Conservation (phyloP, 2,888 invertebrate genomes). For the Volucella bombylans region DNA sequence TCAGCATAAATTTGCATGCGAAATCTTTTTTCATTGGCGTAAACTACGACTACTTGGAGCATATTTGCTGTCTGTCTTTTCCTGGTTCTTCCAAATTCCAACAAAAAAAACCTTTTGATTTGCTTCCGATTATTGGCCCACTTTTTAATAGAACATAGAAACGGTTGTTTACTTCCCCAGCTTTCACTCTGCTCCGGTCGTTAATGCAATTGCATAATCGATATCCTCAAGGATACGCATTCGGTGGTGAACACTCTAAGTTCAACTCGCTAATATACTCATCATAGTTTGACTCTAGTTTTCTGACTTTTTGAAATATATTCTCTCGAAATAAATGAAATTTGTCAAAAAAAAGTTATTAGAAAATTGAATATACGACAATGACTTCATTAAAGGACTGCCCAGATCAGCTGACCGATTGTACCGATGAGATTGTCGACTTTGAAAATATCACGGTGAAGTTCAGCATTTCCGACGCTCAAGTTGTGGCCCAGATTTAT, state of each 20-base stretch:
- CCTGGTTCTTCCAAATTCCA: no score
- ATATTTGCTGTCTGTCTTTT: neutral
- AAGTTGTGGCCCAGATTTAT: constrained; percentile 81
- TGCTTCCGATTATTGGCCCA: constrained; percentile 1
- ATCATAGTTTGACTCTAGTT: neutral
- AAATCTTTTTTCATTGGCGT: neutral
- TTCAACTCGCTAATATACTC: neutral
- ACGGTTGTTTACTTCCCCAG: constrained; percentile 52
- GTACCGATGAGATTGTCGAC: constrained; percentile 75
- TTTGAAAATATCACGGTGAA: constrained; percentile 81
- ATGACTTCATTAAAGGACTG: constrained; percentile 28
- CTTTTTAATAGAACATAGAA: constrained; percentile 40
- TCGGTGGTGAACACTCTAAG: neutral
- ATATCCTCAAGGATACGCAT: constrained; percentile 66
- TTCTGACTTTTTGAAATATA: neutral
- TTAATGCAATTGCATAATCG: constrained; percentile 57
- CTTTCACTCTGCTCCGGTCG: neutral
- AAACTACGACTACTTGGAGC: neutral
- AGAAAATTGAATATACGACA: constrained; percentile 10
- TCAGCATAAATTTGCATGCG: constrained; percentile 1
- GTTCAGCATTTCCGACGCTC: constrained; percentile 79
- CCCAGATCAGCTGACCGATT: constrained; percentile 24
- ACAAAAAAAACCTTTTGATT: neutral
- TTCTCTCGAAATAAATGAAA: constrained; percentile 2
- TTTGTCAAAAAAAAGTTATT: constrained; percentile 3